phyloP scores from a whole-genome alignment of 2,888 invertebrate genomes.

The Philereme transversata region DNA sequence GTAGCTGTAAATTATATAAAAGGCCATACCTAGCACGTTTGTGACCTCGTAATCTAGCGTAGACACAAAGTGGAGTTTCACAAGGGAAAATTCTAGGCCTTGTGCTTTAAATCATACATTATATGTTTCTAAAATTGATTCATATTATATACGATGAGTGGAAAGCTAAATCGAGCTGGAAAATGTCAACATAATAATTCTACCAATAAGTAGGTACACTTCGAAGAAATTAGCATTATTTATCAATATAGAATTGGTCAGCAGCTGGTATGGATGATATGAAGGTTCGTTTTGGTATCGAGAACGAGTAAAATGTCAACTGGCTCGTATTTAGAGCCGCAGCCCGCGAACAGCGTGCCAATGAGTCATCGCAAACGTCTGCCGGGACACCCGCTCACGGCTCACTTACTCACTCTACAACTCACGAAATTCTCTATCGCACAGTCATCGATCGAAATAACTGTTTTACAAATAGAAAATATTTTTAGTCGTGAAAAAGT shows the following conservation, averaged over 20 bases:
- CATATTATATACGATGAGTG: no score
- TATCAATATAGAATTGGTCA: neutral
- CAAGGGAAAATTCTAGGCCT: no score
- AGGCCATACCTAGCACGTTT: no score
- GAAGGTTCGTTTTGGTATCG: slow-evolving; percentile 62
- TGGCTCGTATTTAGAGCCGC: slow-evolving; percentile 75
- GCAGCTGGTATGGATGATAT: slow-evolving; percentile 39
- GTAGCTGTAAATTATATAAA: no score
- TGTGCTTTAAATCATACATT: no score
- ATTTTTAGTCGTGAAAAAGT: slow-evolving; percentile 35
- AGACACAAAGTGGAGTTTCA: no score
- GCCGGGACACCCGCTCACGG: slow-evolving; percentile 68
- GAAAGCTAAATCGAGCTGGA: no score
- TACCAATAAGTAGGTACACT: neutral
- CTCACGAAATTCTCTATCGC: slow-evolving; percentile 48
- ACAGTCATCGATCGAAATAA: slow-evolving; percentile 49
- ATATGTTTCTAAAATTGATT: no score
- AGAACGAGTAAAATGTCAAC: slow-evolving; percentile 79
- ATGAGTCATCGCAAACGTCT: slow-evolving; percentile 73
- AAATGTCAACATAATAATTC: neutral
- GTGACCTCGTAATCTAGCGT: no score
- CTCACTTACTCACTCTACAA: slow-evolving; percentile 45
- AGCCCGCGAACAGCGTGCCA: slow-evolving; percentile 64
- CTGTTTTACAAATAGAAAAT: slow-evolving; percentile 40
- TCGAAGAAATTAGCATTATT: neutral